Evolutionary conservation across 2,888 invertebrate species (phyloP).

Genomic region (Unio delphinus): DNA sequence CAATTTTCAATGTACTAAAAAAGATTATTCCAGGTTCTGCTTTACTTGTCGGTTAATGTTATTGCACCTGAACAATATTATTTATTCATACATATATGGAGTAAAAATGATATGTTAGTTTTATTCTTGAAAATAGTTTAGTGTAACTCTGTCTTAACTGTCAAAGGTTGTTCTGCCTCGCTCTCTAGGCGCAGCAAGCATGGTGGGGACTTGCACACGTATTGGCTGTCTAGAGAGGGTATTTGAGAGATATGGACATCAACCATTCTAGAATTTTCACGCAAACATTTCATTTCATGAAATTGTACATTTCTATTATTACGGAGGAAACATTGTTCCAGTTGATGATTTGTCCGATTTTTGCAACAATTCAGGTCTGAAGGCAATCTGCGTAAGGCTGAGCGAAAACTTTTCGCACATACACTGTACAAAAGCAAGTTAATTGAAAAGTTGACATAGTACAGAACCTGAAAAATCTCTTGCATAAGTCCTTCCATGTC

Average conservation of each 20-base stretch:
- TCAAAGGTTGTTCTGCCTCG: too few relatives aligned
- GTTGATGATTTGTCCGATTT: neutral
- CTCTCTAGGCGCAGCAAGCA: conserved; percentile 37
- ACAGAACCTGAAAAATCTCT: conserved; percentile 79
- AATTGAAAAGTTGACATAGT: conserved; percentile 88
- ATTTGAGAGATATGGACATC: conserved; percentile 54
- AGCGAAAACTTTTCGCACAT: conserved; percentile 54
- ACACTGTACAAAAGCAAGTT: conserved; percentile 80
- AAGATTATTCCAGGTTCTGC: too few relatives aligned
- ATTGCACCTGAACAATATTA: too few relatives aligned
- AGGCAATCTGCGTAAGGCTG: conserved; percentile 37
- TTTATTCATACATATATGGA: too few relatives aligned
- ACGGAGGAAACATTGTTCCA: conserved; percentile 11
- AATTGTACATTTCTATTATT: conserved; percentile 15
- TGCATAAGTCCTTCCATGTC: conserved; percentile 46
- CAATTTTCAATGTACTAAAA: too few relatives aligned
- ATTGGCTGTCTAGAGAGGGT: conserved; percentile 47
- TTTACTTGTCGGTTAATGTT: too few relatives aligned
- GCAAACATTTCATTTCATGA: neutral
- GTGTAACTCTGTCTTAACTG: too few relatives aligned
- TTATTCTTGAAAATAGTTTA: too few relatives aligned
- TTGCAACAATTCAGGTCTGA: conserved; percentile 9
- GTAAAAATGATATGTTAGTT: too few relatives aligned
- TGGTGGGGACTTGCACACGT: conserved; percentile 48
- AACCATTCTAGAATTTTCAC: conserved; percentile 40